Evolutionary conservation across 2,888 invertebrate species (phyloP).

Genomic region (Megamerina dolium): DNA sequence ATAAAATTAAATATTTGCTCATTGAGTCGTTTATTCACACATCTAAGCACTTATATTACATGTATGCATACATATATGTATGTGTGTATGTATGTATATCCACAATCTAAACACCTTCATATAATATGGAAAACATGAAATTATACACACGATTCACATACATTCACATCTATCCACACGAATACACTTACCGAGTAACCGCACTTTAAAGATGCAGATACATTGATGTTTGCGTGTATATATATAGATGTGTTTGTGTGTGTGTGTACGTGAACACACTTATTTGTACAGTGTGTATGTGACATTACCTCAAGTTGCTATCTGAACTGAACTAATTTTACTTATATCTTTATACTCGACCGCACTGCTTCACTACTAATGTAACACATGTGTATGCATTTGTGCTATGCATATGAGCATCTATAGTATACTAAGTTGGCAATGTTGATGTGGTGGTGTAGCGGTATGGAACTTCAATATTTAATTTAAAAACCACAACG

Average conservation of each 20-base stretch:
- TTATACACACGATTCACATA: neutral
- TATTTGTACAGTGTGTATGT: no score
- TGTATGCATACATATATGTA: no score
- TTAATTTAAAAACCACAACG: conserved; percentile 17
- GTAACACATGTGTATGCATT: neutral
- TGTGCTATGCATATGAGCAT: no score
- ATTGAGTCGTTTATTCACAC: conserved; percentile 1
- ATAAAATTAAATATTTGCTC: neutral
- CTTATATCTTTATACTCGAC: no score
- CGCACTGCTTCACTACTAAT: neutral
- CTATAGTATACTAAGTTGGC: no score
- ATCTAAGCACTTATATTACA: no score
- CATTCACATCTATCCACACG: neutral
- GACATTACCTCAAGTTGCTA: conserved; percentile 14
- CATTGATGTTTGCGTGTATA: no score
- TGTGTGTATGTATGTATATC: no score
- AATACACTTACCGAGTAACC: no score
- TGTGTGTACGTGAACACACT: neutral
- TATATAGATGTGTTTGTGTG: conserved; percentile 3
- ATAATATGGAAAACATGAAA: neutral
- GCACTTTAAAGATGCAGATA: no score
- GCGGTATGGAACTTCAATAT: conserved; percentile 14
- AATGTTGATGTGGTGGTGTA: neutral
- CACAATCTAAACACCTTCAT: neutral
- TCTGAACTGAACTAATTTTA: conserved; percentile 16